A percentile compares a stretch with the other conserved stretches of the same genome.
These are phyloP conservation scores for Drosophila nebulosa DNA, from an alignment of 1,140 invertebrate genomes.

Conservation along the genomic window DNA sequence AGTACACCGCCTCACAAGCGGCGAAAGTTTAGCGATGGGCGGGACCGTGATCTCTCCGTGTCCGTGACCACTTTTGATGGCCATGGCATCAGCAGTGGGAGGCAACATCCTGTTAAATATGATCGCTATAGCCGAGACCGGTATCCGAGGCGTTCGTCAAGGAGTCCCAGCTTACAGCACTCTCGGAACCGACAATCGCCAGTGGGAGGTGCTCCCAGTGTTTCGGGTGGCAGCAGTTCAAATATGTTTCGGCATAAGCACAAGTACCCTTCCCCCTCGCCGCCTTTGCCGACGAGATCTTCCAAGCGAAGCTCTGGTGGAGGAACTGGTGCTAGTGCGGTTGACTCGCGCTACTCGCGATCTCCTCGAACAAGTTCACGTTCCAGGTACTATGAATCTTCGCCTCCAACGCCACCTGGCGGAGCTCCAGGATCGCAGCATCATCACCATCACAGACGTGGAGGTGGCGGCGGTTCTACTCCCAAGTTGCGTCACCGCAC, in stretches of 20 bases:
- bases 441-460: constrained; percentile 49
- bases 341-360: constrained; percentile 56
- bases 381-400: constrained; percentile 59
- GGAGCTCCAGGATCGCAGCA: constrained; percentile 55
- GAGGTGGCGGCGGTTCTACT: constrained; percentile 12
- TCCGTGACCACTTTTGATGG: constrained; percentile 36
- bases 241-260: constrained; percentile 64
- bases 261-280: constrained; percentile 59
- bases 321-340: constrained; percentile 38
- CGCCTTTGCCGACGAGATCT: constrained; percentile 56
- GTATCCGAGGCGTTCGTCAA: constrained; percentile 61
- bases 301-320: constrained; percentile 62
- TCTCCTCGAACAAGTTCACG: constrained; percentile 60
- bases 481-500: constrained; percentile 44
- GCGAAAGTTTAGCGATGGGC: constrained; percentile 63
- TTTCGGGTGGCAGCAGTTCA: constrained; percentile 33
- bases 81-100: constrained; percentile 27
- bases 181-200: constrained; percentile 62
- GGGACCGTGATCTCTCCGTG: constrained; percentile 55
- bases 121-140: constrained; percentile 71
- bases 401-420: constrained; percentile 48
- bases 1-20: constrained; percentile 74
- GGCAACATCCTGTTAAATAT: constrained; percentile 66
- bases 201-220: constrained; percentile 19
- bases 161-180: constrained; percentile 71